Evolutionary conservation across 2,113 vertebrate genomes (phyloP).

Genomic region (Tachysurus fulvidraco): DNA sequence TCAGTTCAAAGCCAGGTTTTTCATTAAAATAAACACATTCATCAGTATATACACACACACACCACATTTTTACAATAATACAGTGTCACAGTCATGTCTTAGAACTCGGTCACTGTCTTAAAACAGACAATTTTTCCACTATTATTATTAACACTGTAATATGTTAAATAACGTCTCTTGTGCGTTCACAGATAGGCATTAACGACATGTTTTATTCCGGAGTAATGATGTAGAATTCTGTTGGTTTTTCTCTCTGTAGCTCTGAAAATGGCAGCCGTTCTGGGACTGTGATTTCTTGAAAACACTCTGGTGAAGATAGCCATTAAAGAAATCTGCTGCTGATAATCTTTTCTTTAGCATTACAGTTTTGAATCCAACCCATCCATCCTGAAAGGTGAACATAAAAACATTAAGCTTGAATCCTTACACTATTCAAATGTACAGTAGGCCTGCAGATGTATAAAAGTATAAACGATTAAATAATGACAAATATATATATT

Average conservation of each 20-base stretch:
- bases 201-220: constrained; percentile 14
- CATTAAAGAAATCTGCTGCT: constrained; percentile 92
- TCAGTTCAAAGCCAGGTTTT: not conserved
- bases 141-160: not conserved
- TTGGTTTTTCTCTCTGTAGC: constrained; percentile 60
- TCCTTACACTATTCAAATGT: not conserved
- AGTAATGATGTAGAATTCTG: constrained; percentile 7
- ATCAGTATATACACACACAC: not conserved
- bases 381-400: constrained; percentile 78
- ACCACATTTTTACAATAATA: not conserved
- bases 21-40: constrained; percentile 29
- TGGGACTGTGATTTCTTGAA: constrained; percentile 53
- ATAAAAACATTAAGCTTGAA: not conserved
- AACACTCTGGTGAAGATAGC: constrained; percentile 84
- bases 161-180: not conserved
- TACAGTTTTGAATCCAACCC: constrained; percentile 83
- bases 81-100: not conserved
- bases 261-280: constrained; percentile 76
- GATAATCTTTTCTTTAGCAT: constrained; percentile 84
- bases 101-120: constrained; percentile 50
- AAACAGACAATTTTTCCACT: constrained; percentile 58
- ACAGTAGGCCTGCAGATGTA: not conserved
- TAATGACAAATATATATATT: not conserved
- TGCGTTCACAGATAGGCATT: constrained; percentile 1
- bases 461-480: not conserved